Percentiles rank a stretch among this genome's conserved stretches.
phyloP scores from a whole-genome alignment of 2,888 invertebrate species.

The Cepaea hortensis region DNA sequence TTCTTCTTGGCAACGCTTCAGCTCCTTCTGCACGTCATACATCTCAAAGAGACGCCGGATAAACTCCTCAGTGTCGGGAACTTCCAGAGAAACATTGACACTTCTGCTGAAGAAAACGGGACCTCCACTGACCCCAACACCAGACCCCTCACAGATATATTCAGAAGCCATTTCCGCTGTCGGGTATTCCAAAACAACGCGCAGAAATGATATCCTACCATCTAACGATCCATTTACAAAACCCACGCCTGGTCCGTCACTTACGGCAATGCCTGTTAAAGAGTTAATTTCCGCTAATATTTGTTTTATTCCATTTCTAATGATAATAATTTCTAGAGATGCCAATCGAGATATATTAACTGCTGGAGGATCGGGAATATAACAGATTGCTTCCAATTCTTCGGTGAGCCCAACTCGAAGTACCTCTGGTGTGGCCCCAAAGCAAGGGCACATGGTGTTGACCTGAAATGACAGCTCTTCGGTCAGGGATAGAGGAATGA shows the following conservation, averaged over 20 bases:
- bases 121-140: neutral
- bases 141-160: slow-evolving; percentile 9
- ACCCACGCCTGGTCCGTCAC: neutral
- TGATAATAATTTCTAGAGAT: neutral
- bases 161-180: neutral
- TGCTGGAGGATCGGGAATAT: neutral
- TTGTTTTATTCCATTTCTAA: neutral
- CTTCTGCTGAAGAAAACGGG: neutral
- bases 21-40: neutral
- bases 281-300: neutral
- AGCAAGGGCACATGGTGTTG: neutral
- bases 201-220: neutral
- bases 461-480: neutral
- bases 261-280: neutral
- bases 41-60: neutral
- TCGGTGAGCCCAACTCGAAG: neutral
- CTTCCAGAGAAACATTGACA: neutral
- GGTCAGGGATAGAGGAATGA: neutral
- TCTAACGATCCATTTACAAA: neutral
- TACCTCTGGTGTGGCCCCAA: neutral
- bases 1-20: neutral
- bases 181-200: neutral
- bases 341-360: neutral
- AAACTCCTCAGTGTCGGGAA: neutral
- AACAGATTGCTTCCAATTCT: neutral